Percentiles rank a stretch among this genome's conserved stretches.
These are phyloP conservation scores for Carabus problematicus DNA, from an alignment of 2,888 invertebrate genomes.

Conservation along the genomic window DNA sequence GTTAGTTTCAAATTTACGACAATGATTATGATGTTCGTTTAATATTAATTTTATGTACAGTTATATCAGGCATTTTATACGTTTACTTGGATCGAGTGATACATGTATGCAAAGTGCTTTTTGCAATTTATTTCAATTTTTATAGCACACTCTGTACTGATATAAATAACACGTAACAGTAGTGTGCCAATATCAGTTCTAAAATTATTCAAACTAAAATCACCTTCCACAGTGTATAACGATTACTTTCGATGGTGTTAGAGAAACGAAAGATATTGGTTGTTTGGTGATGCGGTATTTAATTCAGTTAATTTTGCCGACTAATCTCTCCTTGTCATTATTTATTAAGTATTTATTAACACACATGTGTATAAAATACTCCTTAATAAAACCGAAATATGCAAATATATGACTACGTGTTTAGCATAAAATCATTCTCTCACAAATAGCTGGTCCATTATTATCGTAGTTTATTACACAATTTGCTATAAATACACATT, in stretches of 20 bases:
- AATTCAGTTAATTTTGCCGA: too few relatives aligned
- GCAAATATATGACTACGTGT: conserved; percentile 25
- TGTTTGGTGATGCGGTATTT: too few relatives aligned
- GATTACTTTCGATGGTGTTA: too few relatives aligned
- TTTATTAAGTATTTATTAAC: too few relatives aligned
- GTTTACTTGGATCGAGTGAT: background rate
- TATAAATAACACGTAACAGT: too few relatives aligned
- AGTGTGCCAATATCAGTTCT: too few relatives aligned
- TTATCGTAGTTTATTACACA: conserved; percentile 35
- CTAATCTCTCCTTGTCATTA: too few relatives aligned
- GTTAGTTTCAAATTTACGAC: conserved; percentile 36
- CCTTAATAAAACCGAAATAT: conserved; percentile 35
- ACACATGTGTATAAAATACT: background rate
- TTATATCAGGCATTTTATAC: conserved; percentile 6
- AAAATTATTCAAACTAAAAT: too few relatives aligned
- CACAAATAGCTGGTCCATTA: conserved; percentile 38
- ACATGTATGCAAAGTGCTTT: background rate
- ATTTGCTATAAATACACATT: conserved; percentile 41
- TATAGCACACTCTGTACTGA: too few relatives aligned
- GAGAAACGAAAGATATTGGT: too few relatives aligned
- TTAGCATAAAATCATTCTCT: conserved; percentile 39
- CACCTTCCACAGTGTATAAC: too few relatives aligned
- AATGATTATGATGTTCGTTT: conserved; percentile 31
- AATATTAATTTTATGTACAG: conserved; percentile 10
- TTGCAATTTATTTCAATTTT: too few relatives aligned